Evolutionary conservation across 2,113 vertebrate genomes (phyloP), one percentile per base, ranked within the genome.

Genomic region (Brienomyrus longianalis): DNA sequence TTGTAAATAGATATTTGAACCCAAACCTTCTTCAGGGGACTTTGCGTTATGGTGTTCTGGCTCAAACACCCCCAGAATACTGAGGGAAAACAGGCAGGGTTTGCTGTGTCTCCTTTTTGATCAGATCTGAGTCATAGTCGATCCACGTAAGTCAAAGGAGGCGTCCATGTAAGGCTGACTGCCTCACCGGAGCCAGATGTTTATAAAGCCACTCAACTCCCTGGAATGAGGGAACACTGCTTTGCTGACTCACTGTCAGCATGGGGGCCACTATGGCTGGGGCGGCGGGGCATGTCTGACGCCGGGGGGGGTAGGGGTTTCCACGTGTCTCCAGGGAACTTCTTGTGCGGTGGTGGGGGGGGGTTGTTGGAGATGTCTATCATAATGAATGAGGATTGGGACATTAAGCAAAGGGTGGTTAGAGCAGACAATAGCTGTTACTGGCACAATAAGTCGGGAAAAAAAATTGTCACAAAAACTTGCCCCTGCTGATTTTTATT

Each of bases 181-280:
- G 59, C 89, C 90, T 92, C 90, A 54, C 92, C 89, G 62, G 92
- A 93, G 91, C 54, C 90, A 92, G 91, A 94, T 90, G 92, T 93
- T 94, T 92, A 92, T 93, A 94, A 94, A 94, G 90, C 86, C 8
- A 92, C 91, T 88, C 86, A 74, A 66, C 88, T 17, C 21, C 85
- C 91, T 92, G 91, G 94, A 95, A 94, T 94, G 91, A 93, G 91
- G 90, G 86, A 92, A 87, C 93, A 92, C 94, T 94, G 90, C 95
- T 95, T 95, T 93, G 92, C 90, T 94, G 94, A 96, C 93, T 95
- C 94, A 93, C 87, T 90, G 15, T 80, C 91, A 92, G 93, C 91
- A 88, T 80, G 23, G 89, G 92, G 83, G 47, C 43, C 45, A 17
- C 62, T 88, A 50, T 39, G 39, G 39, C 39, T 39, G 39, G 39